Conservation (phyloP, 2,797 vertebrate species). For the Chloroceryle amazona region DNA sequence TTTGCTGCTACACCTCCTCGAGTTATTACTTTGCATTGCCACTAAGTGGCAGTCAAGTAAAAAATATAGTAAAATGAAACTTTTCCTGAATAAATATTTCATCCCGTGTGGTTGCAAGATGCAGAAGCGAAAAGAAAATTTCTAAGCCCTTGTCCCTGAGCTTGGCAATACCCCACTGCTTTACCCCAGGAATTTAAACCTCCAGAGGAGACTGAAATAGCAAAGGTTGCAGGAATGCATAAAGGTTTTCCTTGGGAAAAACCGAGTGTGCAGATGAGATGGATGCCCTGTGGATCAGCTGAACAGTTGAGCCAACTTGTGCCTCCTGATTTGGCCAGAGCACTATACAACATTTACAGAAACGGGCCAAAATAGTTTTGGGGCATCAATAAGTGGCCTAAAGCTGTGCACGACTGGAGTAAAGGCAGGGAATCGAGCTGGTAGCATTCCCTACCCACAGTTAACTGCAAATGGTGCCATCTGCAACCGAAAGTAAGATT, state of each 20-base stretch:
- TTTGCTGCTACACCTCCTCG: not conserved
- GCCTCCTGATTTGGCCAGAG: not conserved
- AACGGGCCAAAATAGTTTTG: not conserved
- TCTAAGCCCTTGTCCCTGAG: not conserved
- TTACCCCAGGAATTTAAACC: not conserved
- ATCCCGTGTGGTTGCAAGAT: not conserved
- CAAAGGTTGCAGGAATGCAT: not conserved
- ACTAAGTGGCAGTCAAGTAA: conserved; percentile 81
- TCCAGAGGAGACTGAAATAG: not conserved
- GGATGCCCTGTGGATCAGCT: not conserved
- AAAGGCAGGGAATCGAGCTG: not conserved
- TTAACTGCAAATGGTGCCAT: rapidly evolving
- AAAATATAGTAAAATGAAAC: conserved; percentile 66
- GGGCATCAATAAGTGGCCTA: not conserved
- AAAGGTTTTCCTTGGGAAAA: not conserved
- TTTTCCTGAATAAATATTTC: not conserved
- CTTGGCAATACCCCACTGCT: not conserved
- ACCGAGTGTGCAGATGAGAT: not conserved
- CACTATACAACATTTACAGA: not conserved
- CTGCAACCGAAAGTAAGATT: not conserved
- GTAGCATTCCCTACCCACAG: not conserved
- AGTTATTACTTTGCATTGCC: conserved; percentile 64
- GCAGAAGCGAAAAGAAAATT: not conserved
- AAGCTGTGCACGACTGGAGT: not conserved
- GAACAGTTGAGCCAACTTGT: not conserved